Evolutionary conservation across 2,888 invertebrate genomes (phyloP), one percentile per base, ranked within the genome.

Genomic region (Athalia cordata): DNA sequence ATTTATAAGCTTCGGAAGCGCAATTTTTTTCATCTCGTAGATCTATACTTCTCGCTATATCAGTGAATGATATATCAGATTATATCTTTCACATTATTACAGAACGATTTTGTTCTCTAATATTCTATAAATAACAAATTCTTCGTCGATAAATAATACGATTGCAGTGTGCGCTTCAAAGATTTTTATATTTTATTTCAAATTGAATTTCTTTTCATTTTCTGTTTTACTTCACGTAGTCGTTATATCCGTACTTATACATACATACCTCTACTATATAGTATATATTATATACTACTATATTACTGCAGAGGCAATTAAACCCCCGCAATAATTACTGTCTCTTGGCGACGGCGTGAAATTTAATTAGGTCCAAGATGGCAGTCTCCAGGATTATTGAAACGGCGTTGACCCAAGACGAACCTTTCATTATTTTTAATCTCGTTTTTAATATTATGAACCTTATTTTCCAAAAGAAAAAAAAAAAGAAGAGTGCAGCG

Each of bases 361-460:
- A 70, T 70, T 57, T 70, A 70, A 70, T 70, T 45, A 15, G 67
- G 67, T 67, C 67, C 67, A 67, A 67, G 52, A 67, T 49, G 67
- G 61, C 29, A 29, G 29, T 29, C 29, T 52, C 52, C n/a, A 15
- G 15, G 61, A 61, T 70, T 13, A 57, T 70, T 57, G 70, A 13
- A 57, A 57, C 70, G 57, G 45, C 70, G 57, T 57, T 70, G 70
- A 70, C 67, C 67, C 67, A 8, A 29, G 11, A 66, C 13, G 13
- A 49, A n/a, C 15, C 66, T 7, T 15, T 49, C 6, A 4, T 13
- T 49, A 13, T 45, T 13, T 47, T n/a, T 55, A 55, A 55, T 55
- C n/a, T n/a, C 9, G n/a, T 55, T 55, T 55, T 55, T n/a, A 11
- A 9, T n/a, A 7, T 55, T 29, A 29, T 29, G 6, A n/a, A 7